These are phyloP conservation scores for Anableps anableps DNA, from an alignment of 2,797 vertebrate genomes.

Conservation along the genomic window DNA sequence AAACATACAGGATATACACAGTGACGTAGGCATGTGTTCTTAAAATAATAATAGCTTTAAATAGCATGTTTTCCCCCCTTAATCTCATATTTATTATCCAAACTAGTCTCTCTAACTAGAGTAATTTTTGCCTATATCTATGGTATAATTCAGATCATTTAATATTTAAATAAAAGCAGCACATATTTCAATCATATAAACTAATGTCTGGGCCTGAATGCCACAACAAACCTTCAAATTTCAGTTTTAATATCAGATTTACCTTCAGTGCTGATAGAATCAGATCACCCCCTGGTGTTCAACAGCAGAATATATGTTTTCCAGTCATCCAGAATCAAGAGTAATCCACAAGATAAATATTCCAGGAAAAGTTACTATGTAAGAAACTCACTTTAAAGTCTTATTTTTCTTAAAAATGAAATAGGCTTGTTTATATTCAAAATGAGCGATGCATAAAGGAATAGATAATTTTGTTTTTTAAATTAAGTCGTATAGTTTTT, in stretches of 20 bases:
- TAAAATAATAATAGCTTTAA: background rate
- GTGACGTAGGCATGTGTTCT: background rate
- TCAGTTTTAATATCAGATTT: background rate
- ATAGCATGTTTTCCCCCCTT: background rate
- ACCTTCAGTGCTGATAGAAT: slow-evolving; percentile 15
- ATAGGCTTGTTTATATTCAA: background rate
- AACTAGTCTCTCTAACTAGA: background rate
- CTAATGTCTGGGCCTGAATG: background rate
- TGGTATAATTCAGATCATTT: background rate
- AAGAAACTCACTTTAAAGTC: background rate
- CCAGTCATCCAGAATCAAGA: background rate
- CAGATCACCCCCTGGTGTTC: slow-evolving; percentile 44
- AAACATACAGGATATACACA: background rate
- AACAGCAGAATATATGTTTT: background rate
- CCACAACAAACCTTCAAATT: background rate
- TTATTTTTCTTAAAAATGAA: background rate
- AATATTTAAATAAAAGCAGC: background rate
- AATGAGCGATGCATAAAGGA: background rate
- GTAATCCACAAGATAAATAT: background rate
- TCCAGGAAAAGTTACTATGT: background rate
- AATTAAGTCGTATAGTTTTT: too few species aligned
- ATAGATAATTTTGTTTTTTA: background rate
- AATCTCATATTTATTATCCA: background rate
- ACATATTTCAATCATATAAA: background rate
- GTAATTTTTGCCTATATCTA: background rate